Evolutionary conservation across 2,797 vertebrate species (phyloP).

Genomic region (Acrossocheilus wenchowensis): DNA sequence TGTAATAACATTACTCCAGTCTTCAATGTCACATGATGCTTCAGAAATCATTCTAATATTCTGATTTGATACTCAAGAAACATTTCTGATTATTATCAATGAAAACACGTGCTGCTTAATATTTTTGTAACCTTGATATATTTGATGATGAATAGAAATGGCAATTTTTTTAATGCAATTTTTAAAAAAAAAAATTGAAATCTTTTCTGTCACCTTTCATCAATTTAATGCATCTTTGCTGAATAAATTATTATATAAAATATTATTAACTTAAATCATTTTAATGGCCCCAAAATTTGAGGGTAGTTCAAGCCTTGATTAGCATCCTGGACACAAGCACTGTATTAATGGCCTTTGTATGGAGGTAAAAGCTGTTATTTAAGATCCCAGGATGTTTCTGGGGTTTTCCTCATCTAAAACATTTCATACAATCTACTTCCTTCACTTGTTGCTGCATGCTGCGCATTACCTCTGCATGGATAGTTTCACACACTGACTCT

Average conservation of each 20-base stretch:
- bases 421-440: constrained; percentile 59
- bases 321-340: constrained; percentile 12
- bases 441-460: constrained; percentile 57
- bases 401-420: constrained; percentile 52
- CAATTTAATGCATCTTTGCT: not conserved
- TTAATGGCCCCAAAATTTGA: not conserved
- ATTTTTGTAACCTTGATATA: not conserved
- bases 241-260: not conserved
- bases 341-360: constrained; percentile 62
- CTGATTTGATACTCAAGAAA: not conserved
- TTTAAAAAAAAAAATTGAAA: not conserved
- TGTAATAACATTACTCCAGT: not conserved
- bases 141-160: not conserved
- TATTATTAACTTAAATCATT: not conserved
- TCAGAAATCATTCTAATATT: not conserved
- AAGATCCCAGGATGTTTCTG: constrained; percentile 67
- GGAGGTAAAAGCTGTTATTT: constrained; percentile 68
- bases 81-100: not conserved
- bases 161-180: too few relatives aligned
- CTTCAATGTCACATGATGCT: not conserved
- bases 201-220: not conserved
- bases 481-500: constrained; percentile 44
- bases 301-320: not conserved
- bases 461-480: constrained; percentile 46
- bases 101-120: not conserved